These are phyloP conservation scores for Temnothorax curvispinosus DNA, from an alignment of 1,140 invertebrate species.

Conservation along the genomic window DNA sequence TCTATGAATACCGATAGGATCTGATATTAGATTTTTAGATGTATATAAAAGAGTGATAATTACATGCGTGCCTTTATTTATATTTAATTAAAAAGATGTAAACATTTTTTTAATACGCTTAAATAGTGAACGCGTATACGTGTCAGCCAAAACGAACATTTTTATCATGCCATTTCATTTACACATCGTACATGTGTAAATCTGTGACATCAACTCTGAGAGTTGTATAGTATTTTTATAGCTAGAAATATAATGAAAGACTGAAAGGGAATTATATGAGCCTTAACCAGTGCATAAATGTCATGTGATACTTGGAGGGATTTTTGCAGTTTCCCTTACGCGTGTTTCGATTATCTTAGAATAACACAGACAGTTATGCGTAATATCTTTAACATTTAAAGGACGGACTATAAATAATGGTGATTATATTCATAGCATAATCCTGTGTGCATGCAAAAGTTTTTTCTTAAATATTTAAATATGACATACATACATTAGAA, in stretches of 20 bases:
- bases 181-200: constrained; percentile 44
- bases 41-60: not conserved
- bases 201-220: constrained; percentile 61
- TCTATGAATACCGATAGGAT: constrained; percentile 1
- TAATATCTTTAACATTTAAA: constrained; percentile 40
- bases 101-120: constrained; percentile 26
- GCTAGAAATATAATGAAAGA: constrained; percentile 57
- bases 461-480: not conserved
- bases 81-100: too few relatives aligned
- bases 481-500: not conserved
- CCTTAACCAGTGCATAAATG: constrained; percentile 48
- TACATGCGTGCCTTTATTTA: too few relatives aligned
- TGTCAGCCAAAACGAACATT: constrained; percentile 2
- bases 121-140: not conserved
- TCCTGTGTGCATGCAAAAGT: not conserved
- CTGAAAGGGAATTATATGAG: constrained; percentile 57
- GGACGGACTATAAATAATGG: not conserved
- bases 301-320: constrained; percentile 69
- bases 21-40: constrained; percentile 30
- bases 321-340: constrained; percentile 61
- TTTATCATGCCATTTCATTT: constrained; percentile 52
- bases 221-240: constrained; percentile 64
- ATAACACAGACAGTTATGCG: constrained; percentile 62
- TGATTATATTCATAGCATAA: not conserved
- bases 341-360: constrained; percentile 58